Percentiles rank a stretch among this genome's conserved stretches.
Evolutionary conservation across 1,140 invertebrate species (phyloP).

Genomic region (Chelonus insularis): DNA sequence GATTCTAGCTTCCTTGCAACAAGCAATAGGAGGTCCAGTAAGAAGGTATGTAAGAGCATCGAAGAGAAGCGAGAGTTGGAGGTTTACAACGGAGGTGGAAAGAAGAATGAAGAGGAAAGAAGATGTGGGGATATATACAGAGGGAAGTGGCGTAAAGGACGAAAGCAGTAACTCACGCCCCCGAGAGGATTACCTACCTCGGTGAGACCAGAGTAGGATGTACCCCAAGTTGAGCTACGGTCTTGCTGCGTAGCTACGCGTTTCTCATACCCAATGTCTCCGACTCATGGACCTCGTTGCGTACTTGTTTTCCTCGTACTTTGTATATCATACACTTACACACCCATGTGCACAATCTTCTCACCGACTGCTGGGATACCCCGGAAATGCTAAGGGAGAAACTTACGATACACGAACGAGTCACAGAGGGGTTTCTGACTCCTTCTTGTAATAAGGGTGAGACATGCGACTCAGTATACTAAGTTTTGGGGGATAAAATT

Average conservation of each 20-base stretch:
- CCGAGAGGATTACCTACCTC: slow-evolving; percentile 62
- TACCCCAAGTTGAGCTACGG: slow-evolving; percentile 58
- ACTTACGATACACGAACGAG: slow-evolving; percentile 45
- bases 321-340: slow-evolving; percentile 37
- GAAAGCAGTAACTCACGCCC: slow-evolving; percentile 60
- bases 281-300: slow-evolving; percentile 38
- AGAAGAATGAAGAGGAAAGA: slow-evolving; percentile 13
- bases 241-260: slow-evolving; percentile 61
- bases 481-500: slow-evolving; percentile 38
- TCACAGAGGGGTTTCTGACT: slow-evolving; percentile 25
- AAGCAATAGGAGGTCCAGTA: slow-evolving; percentile 1
- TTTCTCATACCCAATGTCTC: slow-evolving; percentile 61
- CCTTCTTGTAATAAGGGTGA: slow-evolving; percentile 37
- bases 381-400: slow-evolving; percentile 26
- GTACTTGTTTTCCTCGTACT: slow-evolving; percentile 23
- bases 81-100: slow-evolving; percentile 17
- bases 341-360: slow-evolving; percentile 2
- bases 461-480: neutral
- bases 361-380: slow-evolving; percentile 9
- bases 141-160: slow-evolving; percentile 46
- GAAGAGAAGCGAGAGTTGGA: slow-evolving; percentile 22
- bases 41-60: slow-evolving; percentile 12
- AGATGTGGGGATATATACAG: slow-evolving; percentile 20
- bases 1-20: slow-evolving; percentile 1
- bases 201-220: slow-evolving; percentile 50